phyloP scores from a whole-genome alignment of 2,888 invertebrate species.

The Emesis russula region DNA sequence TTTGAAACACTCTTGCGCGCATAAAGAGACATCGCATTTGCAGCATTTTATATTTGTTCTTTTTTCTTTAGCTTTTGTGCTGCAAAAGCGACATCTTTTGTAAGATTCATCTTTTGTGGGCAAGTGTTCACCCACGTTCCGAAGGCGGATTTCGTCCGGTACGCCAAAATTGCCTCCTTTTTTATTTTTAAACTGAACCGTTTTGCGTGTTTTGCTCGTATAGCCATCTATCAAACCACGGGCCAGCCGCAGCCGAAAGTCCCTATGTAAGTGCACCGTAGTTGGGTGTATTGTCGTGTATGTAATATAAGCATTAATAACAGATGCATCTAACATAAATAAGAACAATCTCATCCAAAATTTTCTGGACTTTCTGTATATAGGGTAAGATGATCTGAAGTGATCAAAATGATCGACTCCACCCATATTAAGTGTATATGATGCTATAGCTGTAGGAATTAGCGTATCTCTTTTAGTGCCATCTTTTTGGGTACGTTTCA shows the following conservation, averaged over 20 bases:
- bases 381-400: slow-evolving; percentile 7
- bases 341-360: slow-evolving; percentile 68
- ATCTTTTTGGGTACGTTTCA: slow-evolving; percentile 38
- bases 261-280: slow-evolving; percentile 70
- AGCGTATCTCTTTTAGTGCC: background rate
- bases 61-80: background rate
- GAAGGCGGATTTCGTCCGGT: slow-evolving; percentile 63
- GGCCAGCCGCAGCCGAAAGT: slow-evolving; percentile 74
- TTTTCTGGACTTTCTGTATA: slow-evolving; percentile 63
- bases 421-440: slow-evolving; percentile 78
- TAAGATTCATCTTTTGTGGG: slow-evolving; percentile 52
- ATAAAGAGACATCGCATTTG: background rate
- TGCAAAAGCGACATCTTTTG: slow-evolving; percentile 69
- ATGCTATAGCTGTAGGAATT: background rate
- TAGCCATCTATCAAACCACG: slow-evolving; percentile 68
- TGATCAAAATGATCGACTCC: slow-evolving; percentile 77
- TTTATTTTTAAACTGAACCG: slow-evolving; percentile 58
- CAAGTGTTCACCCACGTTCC: slow-evolving; percentile 65
- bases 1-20: background rate
- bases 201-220: slow-evolving; percentile 51
- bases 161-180: slow-evolving; percentile 63
- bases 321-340: slow-evolving; percentile 39
- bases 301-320: slow-evolving; percentile 68
- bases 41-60: background rate
- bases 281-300: slow-evolving; percentile 74